Percentiles rank a stretch among this genome's conserved stretches.
Conservation (phyloP, 1,140 invertebrate species). For the Ooceraea biroi region DNA sequence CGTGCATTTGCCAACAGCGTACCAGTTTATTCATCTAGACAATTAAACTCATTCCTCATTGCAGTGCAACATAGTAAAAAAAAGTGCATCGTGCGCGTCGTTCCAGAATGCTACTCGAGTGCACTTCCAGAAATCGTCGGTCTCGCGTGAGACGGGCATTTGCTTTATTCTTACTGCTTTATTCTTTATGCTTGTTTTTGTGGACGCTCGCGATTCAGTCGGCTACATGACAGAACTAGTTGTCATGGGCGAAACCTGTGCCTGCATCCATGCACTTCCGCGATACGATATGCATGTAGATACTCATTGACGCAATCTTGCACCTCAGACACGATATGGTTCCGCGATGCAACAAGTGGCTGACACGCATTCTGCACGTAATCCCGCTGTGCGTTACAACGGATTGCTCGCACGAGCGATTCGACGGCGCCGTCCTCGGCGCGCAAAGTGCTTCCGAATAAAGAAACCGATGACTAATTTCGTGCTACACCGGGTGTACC, state of each 20-base stretch:
- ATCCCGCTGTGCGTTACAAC: slow-evolving; percentile 8
- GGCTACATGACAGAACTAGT: not conserved
- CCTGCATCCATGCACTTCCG: not conserved
- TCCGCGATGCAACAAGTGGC: slow-evolving; percentile 69
- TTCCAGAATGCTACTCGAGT: not conserved
- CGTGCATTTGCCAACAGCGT: too few species aligned
- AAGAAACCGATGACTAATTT: slow-evolving; percentile 50
- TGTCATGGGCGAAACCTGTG: not conserved
- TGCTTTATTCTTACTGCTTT: not conserved
- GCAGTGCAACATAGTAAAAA: too few species aligned
- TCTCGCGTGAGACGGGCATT: slow-evolving; percentile 1
- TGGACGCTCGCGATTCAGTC: not conserved
- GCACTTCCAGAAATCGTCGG: not conserved
- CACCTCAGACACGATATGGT: not conserved
- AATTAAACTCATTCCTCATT: too few species aligned
- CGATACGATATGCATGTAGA: too few species aligned
- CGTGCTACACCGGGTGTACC: too few species aligned
- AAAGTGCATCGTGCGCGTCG: not conserved
- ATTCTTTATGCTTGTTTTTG: not conserved
- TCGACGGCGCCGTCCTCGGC: not conserved
- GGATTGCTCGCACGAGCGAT: slow-evolving; percentile 13
- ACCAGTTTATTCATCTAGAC: too few species aligned
- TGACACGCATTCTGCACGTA: slow-evolving; percentile 30
- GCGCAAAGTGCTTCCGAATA: not conserved
- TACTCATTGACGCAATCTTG: slow-evolving; percentile 22